These are phyloP conservation scores for Parapsyche elsis DNA, from an alignment of 1,140 invertebrate genomes.

Conservation along the genomic window DNA sequence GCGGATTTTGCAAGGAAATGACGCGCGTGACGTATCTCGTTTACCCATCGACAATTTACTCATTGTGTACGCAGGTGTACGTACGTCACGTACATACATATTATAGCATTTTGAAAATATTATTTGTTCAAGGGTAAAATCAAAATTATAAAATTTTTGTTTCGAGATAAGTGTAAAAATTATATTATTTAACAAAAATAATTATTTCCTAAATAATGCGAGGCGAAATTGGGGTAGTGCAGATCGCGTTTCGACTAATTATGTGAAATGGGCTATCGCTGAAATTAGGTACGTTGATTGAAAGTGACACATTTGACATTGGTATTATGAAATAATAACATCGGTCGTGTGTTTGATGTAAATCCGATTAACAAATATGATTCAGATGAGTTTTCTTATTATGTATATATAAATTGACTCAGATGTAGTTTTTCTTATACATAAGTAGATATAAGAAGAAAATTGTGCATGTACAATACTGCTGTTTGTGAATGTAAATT, in stretches of 20 bases:
- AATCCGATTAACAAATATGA: neutral
- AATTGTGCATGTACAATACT: neutral
- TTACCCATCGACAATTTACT: conserved; percentile 6
- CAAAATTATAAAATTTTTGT: too few relatives aligned
- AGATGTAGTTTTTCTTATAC: neutral
- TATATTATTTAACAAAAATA: too few relatives aligned
- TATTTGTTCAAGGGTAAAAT: too few relatives aligned
- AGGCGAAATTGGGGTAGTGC: too few relatives aligned
- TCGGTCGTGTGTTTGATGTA: neutral
- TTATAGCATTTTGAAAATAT: too few relatives aligned
- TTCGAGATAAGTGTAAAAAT: too few relatives aligned
- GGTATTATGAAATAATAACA: neutral
- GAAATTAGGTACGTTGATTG: neutral
- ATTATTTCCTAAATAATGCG: too few relatives aligned
- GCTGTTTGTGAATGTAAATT: too few relatives aligned
- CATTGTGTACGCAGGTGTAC: neutral
- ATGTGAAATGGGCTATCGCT: neutral
- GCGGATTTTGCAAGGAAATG: neutral
- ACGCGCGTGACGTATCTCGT: conserved; percentile 15
- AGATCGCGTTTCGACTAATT: too few relatives aligned
- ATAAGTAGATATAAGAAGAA: neutral
- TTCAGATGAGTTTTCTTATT: neutral
- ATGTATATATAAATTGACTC: neutral
- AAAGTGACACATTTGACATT: conserved; percentile 1
- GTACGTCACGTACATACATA: too few relatives aligned